phyloP scores from a whole-genome alignment of 1,140 invertebrate species.

The Linepithema humile region DNA sequence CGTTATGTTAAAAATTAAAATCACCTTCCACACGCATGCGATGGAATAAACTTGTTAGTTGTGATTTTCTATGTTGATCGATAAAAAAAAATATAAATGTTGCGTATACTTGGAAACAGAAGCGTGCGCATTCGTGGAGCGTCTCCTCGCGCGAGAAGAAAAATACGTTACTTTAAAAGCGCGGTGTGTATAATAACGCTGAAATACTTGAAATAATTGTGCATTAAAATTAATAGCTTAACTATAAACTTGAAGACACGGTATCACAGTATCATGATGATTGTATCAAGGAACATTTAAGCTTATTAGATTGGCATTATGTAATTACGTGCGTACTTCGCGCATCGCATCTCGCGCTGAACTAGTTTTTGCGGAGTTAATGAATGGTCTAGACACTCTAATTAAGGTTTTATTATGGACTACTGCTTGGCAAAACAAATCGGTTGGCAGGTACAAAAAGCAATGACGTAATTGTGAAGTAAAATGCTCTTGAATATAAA shows the following conservation, averaged over 20 bases:
- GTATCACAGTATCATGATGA: background rate
- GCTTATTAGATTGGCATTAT: conserved; percentile 81
- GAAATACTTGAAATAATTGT: conserved; percentile 5
- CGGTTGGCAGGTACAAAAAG: conserved; percentile 9
- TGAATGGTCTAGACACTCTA: conserved; percentile 28
- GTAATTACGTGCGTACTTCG: conserved; percentile 72
- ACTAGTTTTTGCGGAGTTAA: conserved; percentile 55
- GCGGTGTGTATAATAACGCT: no score
- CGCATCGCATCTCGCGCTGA: conserved; percentile 60
- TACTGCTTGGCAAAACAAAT: conserved; percentile 32
- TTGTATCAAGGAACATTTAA: conserved; percentile 67
- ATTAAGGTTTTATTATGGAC: conserved; percentile 47
- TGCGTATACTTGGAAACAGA: background rate
- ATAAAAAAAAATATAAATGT: background rate
- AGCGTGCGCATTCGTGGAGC: no score
- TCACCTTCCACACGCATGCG: conserved; percentile 55
- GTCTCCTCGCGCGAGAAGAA: no score
- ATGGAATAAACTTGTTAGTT: conserved; percentile 15
- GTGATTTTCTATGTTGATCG: conserved; percentile 11
- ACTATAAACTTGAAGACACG: conserved; percentile 8
- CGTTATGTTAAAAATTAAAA: conserved; percentile 59
- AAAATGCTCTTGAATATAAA: conserved; percentile 23
- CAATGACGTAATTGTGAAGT: conserved; percentile 17
- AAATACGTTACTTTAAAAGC: background rate
- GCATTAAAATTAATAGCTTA: conserved; percentile 16